A percentile compares a stretch with the other conserved stretches of the same genome.
phyloP scores from a whole-genome alignment of 2,113 vertebrate species.

The Barbus barbus region DNA sequence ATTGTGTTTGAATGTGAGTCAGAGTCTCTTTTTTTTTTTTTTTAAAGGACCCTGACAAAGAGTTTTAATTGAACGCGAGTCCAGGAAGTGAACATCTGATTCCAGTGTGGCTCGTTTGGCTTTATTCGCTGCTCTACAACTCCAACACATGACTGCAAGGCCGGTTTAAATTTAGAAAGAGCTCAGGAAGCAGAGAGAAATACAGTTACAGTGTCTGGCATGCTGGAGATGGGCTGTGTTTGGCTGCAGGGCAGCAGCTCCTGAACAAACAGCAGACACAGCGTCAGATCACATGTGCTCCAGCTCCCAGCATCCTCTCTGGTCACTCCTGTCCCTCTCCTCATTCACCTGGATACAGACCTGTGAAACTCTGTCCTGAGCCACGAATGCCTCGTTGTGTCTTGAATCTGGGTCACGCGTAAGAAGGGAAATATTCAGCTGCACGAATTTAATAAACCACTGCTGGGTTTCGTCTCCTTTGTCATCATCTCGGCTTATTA shows the following conservation, averaged over 20 bases:
- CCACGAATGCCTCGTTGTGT: background rate
- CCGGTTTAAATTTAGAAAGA: slow-evolving; percentile 6
- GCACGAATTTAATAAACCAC: background rate
- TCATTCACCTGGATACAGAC: background rate
- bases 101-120: too few relatives aligned
- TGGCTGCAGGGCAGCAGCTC: background rate
- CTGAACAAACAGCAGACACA: slow-evolving; percentile 6
- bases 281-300: background rate
- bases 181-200: background rate
- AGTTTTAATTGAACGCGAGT: background rate
- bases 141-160: background rate
- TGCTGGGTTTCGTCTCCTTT: background rate
- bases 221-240: background rate
- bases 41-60: background rate
- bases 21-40: too few relatives aligned
- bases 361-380: background rate
- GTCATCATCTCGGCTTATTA: background rate
- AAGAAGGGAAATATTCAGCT: background rate
- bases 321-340: background rate
- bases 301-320: background rate
- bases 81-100: background rate
- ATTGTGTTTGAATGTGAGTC: background rate
- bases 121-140: background rate
- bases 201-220: background rate
- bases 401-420: background rate